phyloP scores from a whole-genome alignment of 2,113 vertebrate species.

The Trochalopteron elliotii region DNA sequence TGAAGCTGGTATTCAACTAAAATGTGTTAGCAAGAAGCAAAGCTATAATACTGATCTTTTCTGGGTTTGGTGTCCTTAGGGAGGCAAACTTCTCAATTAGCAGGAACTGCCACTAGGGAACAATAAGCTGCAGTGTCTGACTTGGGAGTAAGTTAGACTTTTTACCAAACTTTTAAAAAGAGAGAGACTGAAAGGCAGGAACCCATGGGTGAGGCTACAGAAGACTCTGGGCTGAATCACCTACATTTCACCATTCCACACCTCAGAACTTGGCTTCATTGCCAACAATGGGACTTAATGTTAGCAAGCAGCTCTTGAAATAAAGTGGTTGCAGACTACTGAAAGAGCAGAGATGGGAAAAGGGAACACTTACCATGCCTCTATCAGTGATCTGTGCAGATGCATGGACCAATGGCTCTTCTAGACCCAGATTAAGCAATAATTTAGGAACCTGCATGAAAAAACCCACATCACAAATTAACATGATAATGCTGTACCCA shows the following conservation, averaged over 20 bases:
- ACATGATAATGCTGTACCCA: background rate
- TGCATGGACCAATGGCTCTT: constrained; percentile 86
- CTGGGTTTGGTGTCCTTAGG: background rate
- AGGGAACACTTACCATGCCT: constrained; percentile 79
- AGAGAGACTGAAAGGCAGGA: background rate
- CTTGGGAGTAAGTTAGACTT: background rate
- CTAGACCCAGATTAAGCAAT: constrained; percentile 76
- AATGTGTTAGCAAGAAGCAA: background rate
- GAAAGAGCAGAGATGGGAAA: background rate
- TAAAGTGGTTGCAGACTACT: background rate
- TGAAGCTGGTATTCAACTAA: background rate
- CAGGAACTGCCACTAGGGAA: background rate
- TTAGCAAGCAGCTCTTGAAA: background rate
- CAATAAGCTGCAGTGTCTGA: background rate
- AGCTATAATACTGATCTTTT: background rate
- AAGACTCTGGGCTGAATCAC: background rate
- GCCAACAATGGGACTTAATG: background rate
- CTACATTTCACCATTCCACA: background rate
- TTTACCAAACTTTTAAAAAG: background rate
- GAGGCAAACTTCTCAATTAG: background rate
- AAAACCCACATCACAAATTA: background rate
- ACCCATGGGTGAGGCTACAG: background rate
- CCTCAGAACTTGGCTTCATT: background rate
- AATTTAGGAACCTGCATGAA: constrained; percentile 85
- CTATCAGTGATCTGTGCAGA: constrained; percentile 85